phyloP scores from a whole-genome alignment of 2,888 invertebrate species.

The Eupeodes latifasciatus region DNA sequence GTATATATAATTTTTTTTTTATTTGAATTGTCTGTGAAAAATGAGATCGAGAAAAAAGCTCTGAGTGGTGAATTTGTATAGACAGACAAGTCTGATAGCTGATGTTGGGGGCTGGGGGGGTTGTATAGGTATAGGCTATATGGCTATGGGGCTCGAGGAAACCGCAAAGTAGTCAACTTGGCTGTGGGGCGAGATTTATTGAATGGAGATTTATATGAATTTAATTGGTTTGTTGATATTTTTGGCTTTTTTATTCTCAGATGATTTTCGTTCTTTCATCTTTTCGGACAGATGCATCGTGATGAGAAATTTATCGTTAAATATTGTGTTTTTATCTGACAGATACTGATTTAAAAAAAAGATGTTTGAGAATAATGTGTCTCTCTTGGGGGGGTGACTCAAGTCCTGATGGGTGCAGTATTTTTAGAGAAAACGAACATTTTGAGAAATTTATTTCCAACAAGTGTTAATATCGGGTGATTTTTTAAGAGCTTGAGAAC shows the following conservation, averaged over 20 bases:
- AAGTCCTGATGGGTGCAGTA: slow-evolving; percentile 53
- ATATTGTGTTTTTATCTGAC: slow-evolving; percentile 53
- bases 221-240: slow-evolving; percentile 72
- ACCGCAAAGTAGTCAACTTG: slow-evolving; percentile 46
- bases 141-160: too few relatives aligned
- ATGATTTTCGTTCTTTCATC: slow-evolving; percentile 34
- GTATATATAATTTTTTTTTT: slow-evolving; percentile 17
- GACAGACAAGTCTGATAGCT: slow-evolving; percentile 64
- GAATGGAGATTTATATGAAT: slow-evolving; percentile 63
- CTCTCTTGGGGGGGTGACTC: slow-evolving; percentile 47
- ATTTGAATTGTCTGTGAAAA: slow-evolving; percentile 45
- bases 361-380: background rate
- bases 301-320: slow-evolving; percentile 66
- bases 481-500: too few relatives aligned
- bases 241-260: slow-evolving; percentile 14
- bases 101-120: slow-evolving; percentile 17
- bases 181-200: slow-evolving; percentile 46
- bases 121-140: background rate
- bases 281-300: slow-evolving; percentile 62
- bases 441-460: background rate
- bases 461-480: too few relatives aligned
- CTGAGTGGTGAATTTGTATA: slow-evolving; percentile 23
- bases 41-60: slow-evolving; percentile 20
- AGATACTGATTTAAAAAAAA: slow-evolving; percentile 52
- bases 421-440: slow-evolving; percentile 9